Evolutionary conservation across 2,888 invertebrate genomes (phyloP), one percentile per base, ranked within the genome.

Genomic region (Seladonia tumulorum): DNA sequence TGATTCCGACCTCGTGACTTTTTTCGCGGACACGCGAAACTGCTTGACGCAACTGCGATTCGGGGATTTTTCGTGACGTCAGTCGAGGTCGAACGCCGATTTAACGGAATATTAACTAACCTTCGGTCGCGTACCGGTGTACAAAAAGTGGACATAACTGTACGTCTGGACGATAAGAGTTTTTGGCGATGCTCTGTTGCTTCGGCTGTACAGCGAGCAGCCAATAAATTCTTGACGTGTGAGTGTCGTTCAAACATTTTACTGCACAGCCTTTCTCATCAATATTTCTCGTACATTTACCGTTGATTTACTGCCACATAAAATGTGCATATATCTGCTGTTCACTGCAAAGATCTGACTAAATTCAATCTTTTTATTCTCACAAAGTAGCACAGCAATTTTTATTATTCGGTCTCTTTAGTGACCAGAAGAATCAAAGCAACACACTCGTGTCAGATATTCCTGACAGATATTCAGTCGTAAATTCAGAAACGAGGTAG

Each of bases 41-140:
- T 71, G n/a, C 35, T 82, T 74, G 66, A 76, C 85, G 83, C 53
- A 73, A 74, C 60, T 14, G 42, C 12, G 76, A 77, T 77, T 77
- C 78, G 35, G 74, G 78, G 76, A 73, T 82, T 83, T 83, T 77
- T 25, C 29, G 12, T 85, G 83, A 85, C 85, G 70, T 85, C 85
- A 85, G 18, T 25, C 39, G 16, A 39, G 14, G 73, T 76, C 60
- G 81, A 71, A 78, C 72, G 71, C 47, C 47, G 72, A 72, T 72
- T 47, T 29, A 72, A 72, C 47, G 47, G 47, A 72, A 47, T 72
- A 72, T 71, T 45, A 45, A 71, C 4, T 25, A 25, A n/a, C n/a
- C 22, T 70, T 70, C 39, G 18, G 14, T n/a, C n/a, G 35, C 12
- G 42, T 45, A 45, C 45, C 3, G 45, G 14, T 2, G 2, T 2